Conservation (phyloP, 1,140 invertebrate species). For the Arctopsyche grandis region DNA sequence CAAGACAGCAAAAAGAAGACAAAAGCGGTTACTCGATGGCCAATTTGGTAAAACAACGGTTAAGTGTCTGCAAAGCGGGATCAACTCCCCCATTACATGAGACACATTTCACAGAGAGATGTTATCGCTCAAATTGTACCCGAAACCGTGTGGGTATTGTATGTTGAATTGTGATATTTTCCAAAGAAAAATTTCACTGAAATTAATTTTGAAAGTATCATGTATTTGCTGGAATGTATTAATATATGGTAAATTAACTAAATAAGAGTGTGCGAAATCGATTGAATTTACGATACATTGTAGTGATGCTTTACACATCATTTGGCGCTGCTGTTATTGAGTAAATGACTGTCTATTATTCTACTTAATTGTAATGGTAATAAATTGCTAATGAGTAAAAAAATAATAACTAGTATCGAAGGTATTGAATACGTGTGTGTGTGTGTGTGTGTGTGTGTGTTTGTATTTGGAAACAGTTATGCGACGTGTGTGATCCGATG, state of each 20-base stretch:
- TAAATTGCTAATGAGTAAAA: neutral
- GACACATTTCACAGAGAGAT: constrained; percentile 13
- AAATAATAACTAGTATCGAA: neutral
- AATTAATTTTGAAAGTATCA: too few relatives aligned
- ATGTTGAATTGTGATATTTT: too few relatives aligned
- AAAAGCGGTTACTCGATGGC: constrained; percentile 18
- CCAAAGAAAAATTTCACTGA: too few relatives aligned
- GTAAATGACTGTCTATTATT: neutral
- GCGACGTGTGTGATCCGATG: too few relatives aligned
- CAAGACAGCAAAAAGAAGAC: neutral
- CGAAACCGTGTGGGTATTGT: neutral
- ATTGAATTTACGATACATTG: too few relatives aligned
- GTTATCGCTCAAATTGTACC: constrained; percentile 10
- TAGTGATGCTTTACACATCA: neutral
- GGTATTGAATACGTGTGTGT: too few relatives aligned
- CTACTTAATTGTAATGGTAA: neutral
- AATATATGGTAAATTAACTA: too few relatives aligned
- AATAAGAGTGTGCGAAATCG: too few relatives aligned
- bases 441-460: too few relatives aligned
- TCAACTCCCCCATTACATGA: constrained; percentile 15
- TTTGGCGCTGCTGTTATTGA: neutral
- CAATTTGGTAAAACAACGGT: constrained; percentile 33
- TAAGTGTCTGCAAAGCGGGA: constrained; percentile 12
- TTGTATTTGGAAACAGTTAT: too few relatives aligned
- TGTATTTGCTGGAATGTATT: too few relatives aligned